These are phyloP conservation scores for Cyrtonyx montezumae DNA, from an alignment of 2,113 vertebrate genomes.

Conservation along the genomic window DNA sequence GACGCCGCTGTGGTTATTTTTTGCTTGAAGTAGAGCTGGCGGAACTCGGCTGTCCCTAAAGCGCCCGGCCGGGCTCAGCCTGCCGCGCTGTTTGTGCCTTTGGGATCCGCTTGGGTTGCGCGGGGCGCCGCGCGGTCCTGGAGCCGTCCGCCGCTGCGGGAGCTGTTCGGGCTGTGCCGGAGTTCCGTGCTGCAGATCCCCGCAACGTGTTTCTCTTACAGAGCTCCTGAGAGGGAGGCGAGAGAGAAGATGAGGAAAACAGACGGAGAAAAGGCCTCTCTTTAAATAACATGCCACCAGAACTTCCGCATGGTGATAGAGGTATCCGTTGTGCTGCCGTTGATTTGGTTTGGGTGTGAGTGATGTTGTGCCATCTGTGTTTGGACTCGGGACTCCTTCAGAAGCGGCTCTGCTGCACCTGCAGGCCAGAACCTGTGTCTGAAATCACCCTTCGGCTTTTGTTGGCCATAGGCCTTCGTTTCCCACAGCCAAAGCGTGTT, in stretches of 20 bases:
- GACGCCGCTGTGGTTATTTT: too few species aligned
- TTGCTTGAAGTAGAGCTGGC: too few species aligned
- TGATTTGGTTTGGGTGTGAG: background rate
- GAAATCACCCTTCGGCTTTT: background rate
- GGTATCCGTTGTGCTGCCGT: background rate
- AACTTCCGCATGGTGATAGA: slow-evolving; percentile 28
- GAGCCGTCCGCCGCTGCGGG: too few species aligned
- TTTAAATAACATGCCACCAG: slow-evolving; percentile 38
- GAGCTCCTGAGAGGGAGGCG: slow-evolving; percentile 20
- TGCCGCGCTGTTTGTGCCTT: too few species aligned
- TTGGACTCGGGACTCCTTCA: background rate
- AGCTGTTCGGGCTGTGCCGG: too few species aligned
- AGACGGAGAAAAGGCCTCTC: background rate
- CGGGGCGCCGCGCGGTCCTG: too few species aligned
- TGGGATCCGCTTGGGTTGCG: too few species aligned
- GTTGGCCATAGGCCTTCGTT: background rate
- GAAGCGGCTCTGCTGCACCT: background rate
- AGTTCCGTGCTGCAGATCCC: too few species aligned
- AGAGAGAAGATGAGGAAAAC: slow-evolving; percentile 10
- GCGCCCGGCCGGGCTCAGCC: too few species aligned
- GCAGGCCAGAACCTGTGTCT: background rate
- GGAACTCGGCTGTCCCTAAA: too few species aligned
- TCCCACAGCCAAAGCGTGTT: background rate
- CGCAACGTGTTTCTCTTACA: slow-evolving; percentile 19
- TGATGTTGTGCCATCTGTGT: background rate